Conservation (phyloP, 2,888 invertebrate genomes). For the Agrotis exclamationis region DNA sequence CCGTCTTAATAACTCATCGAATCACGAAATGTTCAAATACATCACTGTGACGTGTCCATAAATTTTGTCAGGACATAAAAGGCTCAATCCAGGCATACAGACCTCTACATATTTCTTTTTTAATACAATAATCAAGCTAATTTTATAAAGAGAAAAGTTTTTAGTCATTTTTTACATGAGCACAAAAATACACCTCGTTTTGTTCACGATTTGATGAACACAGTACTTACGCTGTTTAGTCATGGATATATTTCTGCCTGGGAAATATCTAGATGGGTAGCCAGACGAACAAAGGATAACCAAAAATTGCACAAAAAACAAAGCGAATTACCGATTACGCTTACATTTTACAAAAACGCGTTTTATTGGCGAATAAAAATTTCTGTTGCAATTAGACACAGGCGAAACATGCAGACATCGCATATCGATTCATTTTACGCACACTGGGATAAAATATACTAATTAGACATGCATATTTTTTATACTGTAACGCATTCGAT, state of each 20-base stretch:
- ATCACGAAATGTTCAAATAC: conserved; percentile 70
- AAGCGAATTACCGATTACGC: conserved; percentile 78
- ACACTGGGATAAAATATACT: conserved; percentile 72
- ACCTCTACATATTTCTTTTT: conserved; percentile 48
- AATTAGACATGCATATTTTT: conserved; percentile 77
- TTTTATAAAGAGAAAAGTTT: conserved; percentile 61
- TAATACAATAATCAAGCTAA: conserved; percentile 63
- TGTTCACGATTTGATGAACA: conserved; percentile 53
- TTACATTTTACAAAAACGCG: conserved; percentile 70
- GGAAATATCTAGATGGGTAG: conserved; percentile 72
- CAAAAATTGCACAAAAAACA: conserved; percentile 69
- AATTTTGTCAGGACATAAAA: conserved; percentile 76
- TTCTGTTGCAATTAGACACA: conserved; percentile 79
- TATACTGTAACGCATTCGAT: conserved; percentile 63
- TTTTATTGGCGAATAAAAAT: conserved; percentile 73
- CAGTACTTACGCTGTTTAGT: conserved; percentile 53
- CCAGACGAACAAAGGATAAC: conserved; percentile 69
- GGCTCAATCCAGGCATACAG: conserved; percentile 57
- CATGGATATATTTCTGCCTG: conserved; percentile 63
- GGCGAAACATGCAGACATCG: conserved; percentile 72
- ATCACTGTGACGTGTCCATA: conserved; percentile 73
- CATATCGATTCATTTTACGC: conserved; percentile 72
- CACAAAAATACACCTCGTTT: conserved; percentile 20
- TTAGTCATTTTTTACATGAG: conserved; percentile 17
- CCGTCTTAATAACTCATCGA: conserved; percentile 75